Base-by-base conservation (phyloP, 2,888 invertebrate genomes). In the Mythimna loreyi region DNA sequence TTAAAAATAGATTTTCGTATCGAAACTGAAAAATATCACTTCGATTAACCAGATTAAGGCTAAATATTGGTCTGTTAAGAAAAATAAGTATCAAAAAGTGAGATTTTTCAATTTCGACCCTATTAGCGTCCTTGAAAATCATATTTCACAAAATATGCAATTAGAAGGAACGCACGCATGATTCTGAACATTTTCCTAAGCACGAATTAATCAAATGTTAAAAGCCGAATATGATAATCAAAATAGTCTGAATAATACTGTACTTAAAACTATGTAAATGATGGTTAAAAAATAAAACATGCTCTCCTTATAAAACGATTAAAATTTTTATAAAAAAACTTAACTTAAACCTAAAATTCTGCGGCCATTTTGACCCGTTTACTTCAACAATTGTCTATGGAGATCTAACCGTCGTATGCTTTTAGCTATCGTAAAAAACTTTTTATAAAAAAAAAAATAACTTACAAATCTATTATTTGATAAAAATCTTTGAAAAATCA, bases 321-420 rank as follows among this genome's bases (percentile, higher is more conserved):
- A 88, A 87, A 90, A 88, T 81, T 75, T 75, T 81, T 81, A 81
- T 82, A 78, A 83, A 75, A 85, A 75, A 85, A 85, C 77, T 72
- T 84, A 84, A 88, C 87, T 91, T 90, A 79, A 73, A 69, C 60
- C 80, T 87, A 87, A 21, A 52, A 79, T 80, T 85, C 81, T 78
- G 78, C 68, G 91, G 91, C 90, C 57, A 86, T 83, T n/a, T 21
- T 36, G 85, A 90, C 91, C 90, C 67, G 92, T 94, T 95, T 92
- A 95, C 94, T 93, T 92, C 95, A 96, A 95, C 95, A 95, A 95
- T 92, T 91, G 89, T 90, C 89, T 90, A 83, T 81, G 85, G 90
- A 93, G 92, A 94, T 93, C 91, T 90, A 91, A 92, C 92, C 91
- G 94, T 94, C 94, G 90, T 88, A 87, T 87, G 95, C 95, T 94